These are phyloP conservation scores for Prochilodus magdalenae DNA, from an alignment of 2,113 vertebrate species.

Conservation along the genomic window DNA sequence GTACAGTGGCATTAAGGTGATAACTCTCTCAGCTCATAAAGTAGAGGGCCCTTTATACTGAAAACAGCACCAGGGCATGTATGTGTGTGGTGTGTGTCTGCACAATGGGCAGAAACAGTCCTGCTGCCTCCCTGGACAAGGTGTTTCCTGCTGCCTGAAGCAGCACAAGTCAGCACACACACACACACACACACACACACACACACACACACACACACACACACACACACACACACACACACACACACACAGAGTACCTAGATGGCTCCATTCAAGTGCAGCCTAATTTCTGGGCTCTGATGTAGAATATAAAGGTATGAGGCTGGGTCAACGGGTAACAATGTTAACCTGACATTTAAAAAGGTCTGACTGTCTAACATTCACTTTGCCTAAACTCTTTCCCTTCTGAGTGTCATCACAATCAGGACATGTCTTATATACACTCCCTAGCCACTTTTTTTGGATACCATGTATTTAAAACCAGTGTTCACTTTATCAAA, in stretches of 20 bases:
- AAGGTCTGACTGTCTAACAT: neutral
- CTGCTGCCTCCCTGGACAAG: slow-evolving; percentile 33
- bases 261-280: slow-evolving; percentile 3
- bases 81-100: slow-evolving; percentile 9
- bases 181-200: slow-evolving; percentile 27
- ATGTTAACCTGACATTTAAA: neutral
- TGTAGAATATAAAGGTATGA: neutral
- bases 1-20: neutral
- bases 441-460: no score
- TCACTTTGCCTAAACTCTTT: no score
- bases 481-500: no score
- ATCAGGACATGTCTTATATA: no score
- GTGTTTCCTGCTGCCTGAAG: slow-evolving; percentile 44
- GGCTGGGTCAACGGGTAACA: neutral
- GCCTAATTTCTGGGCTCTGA: neutral
- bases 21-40: neutral
- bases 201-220: slow-evolving; percentile 29
- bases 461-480: no score
- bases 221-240: slow-evolving; percentile 18
- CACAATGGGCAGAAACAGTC: slow-evolving; percentile 25
- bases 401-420: no score
- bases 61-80: neutral
- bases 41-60: neutral
- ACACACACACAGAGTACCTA: neutral
- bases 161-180: slow-evolving; percentile 26